These are phyloP conservation scores for Cheumatopsyche charites DNA, from an alignment of 1,140 invertebrate genomes.

Conservation along the genomic window DNA sequence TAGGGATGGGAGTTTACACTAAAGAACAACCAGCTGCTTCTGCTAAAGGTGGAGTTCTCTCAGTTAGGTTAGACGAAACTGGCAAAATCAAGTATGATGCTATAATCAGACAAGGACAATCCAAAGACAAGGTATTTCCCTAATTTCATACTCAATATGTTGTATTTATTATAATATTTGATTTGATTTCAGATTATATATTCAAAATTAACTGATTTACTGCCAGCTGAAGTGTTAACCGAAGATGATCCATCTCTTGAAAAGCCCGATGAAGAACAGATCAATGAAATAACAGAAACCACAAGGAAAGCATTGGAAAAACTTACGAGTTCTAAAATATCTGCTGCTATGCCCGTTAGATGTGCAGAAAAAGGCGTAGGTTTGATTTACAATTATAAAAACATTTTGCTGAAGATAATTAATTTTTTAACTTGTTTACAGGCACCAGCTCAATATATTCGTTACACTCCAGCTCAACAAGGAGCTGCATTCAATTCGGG, in stretches of 20 bases:
- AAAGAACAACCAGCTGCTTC: slow-evolving; percentile 82
- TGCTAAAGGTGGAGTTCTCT: slow-evolving; percentile 84
- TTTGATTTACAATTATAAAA: not conserved
- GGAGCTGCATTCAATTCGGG: slow-evolving; percentile 95
- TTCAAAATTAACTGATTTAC: slow-evolving; percentile 90
- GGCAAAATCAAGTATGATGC: slow-evolving; percentile 98
- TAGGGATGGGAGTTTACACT: slow-evolving; percentile 87
- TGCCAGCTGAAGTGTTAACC: slow-evolving; percentile 90
- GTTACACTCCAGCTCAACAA: slow-evolving; percentile 97
- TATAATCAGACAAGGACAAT: slow-evolving; percentile 92
- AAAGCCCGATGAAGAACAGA: slow-evolving; percentile 84
- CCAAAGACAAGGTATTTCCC: slow-evolving; percentile 97
- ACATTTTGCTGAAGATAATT: slow-evolving; percentile 7
- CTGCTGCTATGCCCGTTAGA: slow-evolving; percentile 91
- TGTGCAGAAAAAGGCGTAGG: slow-evolving; percentile 71
- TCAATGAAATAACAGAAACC: slow-evolving; percentile 86
- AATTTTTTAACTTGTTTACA: slow-evolving; percentile 45
- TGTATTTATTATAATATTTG: slow-evolving; percentile 16
- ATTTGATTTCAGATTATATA: slow-evolving; percentile 80
- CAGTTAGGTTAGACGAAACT: slow-evolving; percentile 90
- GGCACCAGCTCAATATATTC: slow-evolving; percentile 93
- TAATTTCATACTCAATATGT: not conserved
- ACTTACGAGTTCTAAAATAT: slow-evolving; percentile 87
- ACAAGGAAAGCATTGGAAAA: slow-evolving; percentile 85
- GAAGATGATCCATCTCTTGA: slow-evolving; percentile 90